These are phyloP conservation scores for Ectropis crepuscularia DNA, from an alignment of 2,888 invertebrate species.

Conservation along the genomic window DNA sequence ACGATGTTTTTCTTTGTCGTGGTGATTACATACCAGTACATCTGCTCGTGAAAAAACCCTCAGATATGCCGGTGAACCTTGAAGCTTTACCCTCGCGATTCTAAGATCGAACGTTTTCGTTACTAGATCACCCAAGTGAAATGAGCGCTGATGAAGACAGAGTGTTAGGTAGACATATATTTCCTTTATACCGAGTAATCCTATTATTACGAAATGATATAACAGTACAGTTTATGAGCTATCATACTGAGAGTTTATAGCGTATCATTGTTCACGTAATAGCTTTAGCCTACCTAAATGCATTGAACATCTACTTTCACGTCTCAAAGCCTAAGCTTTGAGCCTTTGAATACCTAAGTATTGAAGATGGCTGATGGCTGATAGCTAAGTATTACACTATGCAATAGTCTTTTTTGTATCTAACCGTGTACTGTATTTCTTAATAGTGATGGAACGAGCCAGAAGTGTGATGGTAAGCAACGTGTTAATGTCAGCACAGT, in stretches of 20 bases:
- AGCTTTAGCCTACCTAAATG: conserved; percentile 22
- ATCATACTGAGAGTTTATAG: conserved; percentile 10
- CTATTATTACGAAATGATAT: background rate
- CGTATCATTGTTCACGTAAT: conserved; percentile 12
- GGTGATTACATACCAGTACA: too few species aligned
- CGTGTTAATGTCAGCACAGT: too few species aligned
- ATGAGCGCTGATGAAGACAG: too few species aligned
- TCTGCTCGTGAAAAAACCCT: too few species aligned
- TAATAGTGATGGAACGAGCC: conserved; percentile 7
- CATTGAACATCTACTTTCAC: conserved; percentile 27
- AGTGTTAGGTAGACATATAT: too few species aligned
- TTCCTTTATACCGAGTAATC: too few species aligned
- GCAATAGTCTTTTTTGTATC: conserved; percentile 26
- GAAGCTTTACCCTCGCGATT: too few species aligned
- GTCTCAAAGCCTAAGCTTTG: conserved; percentile 20
- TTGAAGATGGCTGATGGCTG: conserved; percentile 10
- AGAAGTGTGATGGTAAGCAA: conserved; percentile 1
- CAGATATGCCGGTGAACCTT: too few species aligned
- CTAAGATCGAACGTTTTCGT: too few species aligned
- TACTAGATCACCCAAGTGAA: too few species aligned
- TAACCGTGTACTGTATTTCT: conserved; percentile 27
- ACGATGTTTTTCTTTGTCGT: too few species aligned
- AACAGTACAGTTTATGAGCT: background rate
- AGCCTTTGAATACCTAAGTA: too few species aligned
- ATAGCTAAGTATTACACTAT: background rate